Percentiles rank a stretch among this genome's conserved stretches.
phyloP scores from a whole-genome alignment of 2,113 vertebrate species.

The Heliornis fulica region DNA sequence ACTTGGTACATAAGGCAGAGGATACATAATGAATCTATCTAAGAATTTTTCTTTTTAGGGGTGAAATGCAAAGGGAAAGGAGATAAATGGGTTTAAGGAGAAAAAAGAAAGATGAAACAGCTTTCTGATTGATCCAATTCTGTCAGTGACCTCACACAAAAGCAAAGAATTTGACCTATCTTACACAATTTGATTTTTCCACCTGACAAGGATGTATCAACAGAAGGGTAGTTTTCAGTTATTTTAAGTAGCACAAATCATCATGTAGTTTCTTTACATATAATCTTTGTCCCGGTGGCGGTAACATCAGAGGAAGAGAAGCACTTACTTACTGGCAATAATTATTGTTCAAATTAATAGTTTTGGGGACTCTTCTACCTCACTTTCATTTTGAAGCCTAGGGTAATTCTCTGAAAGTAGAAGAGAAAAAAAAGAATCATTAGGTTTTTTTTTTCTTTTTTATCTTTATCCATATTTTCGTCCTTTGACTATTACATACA shows the following conservation, averaged over 20 bases:
- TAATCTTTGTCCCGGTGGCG: neutral
- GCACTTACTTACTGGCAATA: neutral
- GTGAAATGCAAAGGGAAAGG: neutral
- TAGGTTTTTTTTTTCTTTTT: neutral
- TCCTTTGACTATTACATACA: neutral
- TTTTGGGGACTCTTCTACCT: neutral
- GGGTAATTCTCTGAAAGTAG: slow-evolving; percentile 2
- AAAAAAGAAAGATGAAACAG: neutral
- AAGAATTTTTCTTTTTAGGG: neutral
- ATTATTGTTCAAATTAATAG: neutral
- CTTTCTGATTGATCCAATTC: neutral
- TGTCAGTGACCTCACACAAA: neutral
- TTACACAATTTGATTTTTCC: neutral
- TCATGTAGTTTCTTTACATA: neutral
- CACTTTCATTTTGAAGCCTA: slow-evolving; percentile 36
- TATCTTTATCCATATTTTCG: neutral
- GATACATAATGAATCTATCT: neutral
- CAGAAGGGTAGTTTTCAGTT: neutral
- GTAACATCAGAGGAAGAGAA: neutral
- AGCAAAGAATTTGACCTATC: neutral
- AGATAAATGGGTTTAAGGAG: neutral
- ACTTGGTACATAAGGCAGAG: neutral
- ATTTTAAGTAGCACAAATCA: neutral
- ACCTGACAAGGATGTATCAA: neutral
- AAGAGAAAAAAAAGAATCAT: neutral